A percentile compares a stretch with the other conserved stretches of the same genome.
These are phyloP conservation scores for Caranx melampygus DNA, from an alignment of 2,113 vertebrate species.

Conservation along the genomic window DNA sequence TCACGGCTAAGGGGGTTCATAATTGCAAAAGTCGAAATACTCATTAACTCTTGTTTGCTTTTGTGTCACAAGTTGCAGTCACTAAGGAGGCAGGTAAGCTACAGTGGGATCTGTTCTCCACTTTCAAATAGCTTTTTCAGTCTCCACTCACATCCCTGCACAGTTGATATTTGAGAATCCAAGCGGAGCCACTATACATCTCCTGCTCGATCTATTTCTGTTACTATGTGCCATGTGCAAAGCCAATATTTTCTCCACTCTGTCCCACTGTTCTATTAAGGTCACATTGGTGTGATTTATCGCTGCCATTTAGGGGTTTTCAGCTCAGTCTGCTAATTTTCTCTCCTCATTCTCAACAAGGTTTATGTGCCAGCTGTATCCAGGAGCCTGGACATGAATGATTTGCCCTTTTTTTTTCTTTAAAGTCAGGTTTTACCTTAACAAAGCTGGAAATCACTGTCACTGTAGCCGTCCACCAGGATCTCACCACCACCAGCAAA, in stretches of 20 bases:
- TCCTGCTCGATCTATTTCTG: conserved; percentile 21
- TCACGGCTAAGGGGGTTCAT: background rate
- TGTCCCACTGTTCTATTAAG: conserved; percentile 56
- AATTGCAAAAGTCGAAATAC: conserved; percentile 16
- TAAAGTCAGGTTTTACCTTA: conserved; percentile 9
- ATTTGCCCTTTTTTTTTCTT: background rate
- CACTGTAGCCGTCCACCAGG: background rate
- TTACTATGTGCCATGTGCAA: conserved; percentile 23
- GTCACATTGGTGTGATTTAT: conserved; percentile 62
- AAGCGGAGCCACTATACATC: conserved; percentile 4
- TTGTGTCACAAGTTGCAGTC: conserved; percentile 15
- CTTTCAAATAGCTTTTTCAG: conserved; percentile 8
- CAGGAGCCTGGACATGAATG: conserved; percentile 6
- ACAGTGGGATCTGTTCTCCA: background rate
- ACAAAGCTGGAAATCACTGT: conserved; percentile 10
- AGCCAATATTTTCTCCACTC: conserved; percentile 27
- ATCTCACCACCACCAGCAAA: background rate
- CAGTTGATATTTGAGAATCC: conserved; percentile 16
- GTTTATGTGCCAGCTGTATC: conserved; percentile 20
- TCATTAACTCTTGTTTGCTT: background rate
- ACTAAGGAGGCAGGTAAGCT: background rate
- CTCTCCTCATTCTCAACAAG: conserved; percentile 17
- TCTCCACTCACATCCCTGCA: background rate
- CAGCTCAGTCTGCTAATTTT: conserved; percentile 24
- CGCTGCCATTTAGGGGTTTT: conserved; percentile 29